Percentiles rank a stretch among this genome's conserved stretches.
Evolutionary conservation across 2,888 invertebrate genomes (phyloP).

Genomic region (Zhuqinia jingwanae): DNA sequence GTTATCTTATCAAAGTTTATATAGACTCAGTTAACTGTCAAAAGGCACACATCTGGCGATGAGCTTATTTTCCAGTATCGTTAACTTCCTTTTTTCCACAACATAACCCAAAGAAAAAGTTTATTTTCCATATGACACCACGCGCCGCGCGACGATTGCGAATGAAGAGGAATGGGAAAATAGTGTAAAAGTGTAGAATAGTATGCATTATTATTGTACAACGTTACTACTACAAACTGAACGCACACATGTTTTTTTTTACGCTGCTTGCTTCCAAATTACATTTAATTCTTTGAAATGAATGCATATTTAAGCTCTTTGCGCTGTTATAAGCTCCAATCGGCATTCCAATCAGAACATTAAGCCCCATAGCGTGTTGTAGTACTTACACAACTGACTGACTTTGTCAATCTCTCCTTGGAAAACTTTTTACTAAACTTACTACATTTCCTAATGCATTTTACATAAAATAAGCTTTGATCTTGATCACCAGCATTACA

Average conservation of each 20-base stretch:
- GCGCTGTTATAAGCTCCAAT: constrained; percentile 2
- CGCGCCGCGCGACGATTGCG: background rate
- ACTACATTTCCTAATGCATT: no score
- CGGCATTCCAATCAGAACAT: constrained; percentile 25
- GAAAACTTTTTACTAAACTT: no score
- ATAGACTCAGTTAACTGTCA: constrained; percentile 44
- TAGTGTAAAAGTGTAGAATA: no score
- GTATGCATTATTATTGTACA: no score
- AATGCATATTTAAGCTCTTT: background rate
- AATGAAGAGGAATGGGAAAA: background rate
- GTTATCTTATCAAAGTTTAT: background rate
- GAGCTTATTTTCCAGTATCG: constrained; percentile 36
- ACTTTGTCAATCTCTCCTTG: constrained; percentile 45
- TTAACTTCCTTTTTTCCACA: constrained; percentile 34
- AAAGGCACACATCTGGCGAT: constrained; percentile 56
- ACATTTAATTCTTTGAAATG: constrained; percentile 42
- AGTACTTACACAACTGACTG: constrained; percentile 22
- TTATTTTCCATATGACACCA: constrained; percentile 44
- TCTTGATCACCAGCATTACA: no score
- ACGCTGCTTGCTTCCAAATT: constrained; percentile 46
- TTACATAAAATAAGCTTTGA: background rate
- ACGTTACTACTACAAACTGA: no score
- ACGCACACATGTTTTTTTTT: constrained; percentile 52
- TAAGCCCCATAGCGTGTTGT: background rate
- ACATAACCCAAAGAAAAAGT: constrained; percentile 26